Evolutionary conservation across 2,113 vertebrate genomes (phyloP).

Genomic region (Accipiter cooperii): DNA sequence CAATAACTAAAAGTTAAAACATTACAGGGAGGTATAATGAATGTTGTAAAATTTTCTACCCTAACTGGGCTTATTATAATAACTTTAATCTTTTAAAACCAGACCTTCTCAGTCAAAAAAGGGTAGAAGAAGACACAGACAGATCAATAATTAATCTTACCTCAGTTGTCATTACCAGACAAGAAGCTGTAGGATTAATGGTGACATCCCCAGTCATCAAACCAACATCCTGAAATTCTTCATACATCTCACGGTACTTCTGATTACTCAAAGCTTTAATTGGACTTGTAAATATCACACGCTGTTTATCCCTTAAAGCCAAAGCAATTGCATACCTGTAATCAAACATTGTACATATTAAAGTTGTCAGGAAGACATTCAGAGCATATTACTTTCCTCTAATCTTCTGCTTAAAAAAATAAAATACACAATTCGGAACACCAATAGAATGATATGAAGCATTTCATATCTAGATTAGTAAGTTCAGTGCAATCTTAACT

Average conservation of each 20-base stretch:
- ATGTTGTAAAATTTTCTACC: neutral
- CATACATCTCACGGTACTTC: constrained; percentile 99
- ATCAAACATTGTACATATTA: neutral
- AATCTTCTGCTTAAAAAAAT: neutral
- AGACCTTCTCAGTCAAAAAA: neutral
- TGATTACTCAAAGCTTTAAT: constrained; percentile 98
- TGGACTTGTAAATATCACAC: constrained; percentile 98
- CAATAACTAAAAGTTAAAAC: neutral
- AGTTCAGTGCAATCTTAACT: neutral
- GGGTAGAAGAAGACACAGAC: neutral
- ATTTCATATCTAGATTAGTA: neutral
- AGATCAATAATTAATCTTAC: constrained; percentile 57
- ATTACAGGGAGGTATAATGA: neutral
- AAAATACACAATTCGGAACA: neutral
- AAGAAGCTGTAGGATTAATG: constrained; percentile 97
- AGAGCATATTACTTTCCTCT: neutral
- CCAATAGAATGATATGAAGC: neutral
- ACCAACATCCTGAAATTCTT: constrained; percentile 98
- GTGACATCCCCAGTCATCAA: constrained; percentile 98
- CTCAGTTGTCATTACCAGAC: constrained; percentile 98
- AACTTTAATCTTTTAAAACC: neutral
- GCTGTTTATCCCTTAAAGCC: constrained; percentile 92
- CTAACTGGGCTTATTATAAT: neutral
- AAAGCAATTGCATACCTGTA: constrained; percentile 93
- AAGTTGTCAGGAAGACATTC: neutral